Evolutionary conservation across 23 tunicate species (phyloP), one percentile per base, ranked within the genome.

Genomic region (Aplidium turbinatum): DNA sequence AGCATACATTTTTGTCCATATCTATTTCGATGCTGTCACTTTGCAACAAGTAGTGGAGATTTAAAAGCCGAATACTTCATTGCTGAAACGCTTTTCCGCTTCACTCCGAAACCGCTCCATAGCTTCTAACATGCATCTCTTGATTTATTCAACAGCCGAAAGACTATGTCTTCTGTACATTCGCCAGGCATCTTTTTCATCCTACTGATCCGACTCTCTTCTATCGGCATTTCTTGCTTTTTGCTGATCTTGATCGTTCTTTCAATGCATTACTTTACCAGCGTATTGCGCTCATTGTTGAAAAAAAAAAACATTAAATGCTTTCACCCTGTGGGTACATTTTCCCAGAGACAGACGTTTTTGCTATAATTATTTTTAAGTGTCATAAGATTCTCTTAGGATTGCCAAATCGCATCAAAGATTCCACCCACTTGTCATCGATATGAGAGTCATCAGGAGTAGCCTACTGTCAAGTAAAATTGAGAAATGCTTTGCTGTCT

Each of bases 131-230:
- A 70, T 70, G 58, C 76, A 46, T 70, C 58, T 47, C 76, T 70
- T 70, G 19, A 70, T 70, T 70, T 70, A 18, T 47, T 70, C 76
- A 66, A 47, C 76, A 47, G 58, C n/a, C 36, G 76, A 70, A 38
- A 70, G 76, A 70, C 76, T 56, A 56, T 51, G 79, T 74, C 67
- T 74, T 55, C 67, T 1, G 79, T 0, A 32, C 57, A 68, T 57
- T 74, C 62, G 79, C 79, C 67, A 55, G 67, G 67, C 79, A 74
- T 74, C 72, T 25, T 70, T 70, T 70, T 70, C 58, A 46, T 70
- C 76, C 58, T 70, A 25, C 35, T 23, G 76, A 70, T 35, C 23
- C 76, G 72, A 36, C 72, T 25, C 50, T 65, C 72, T 65, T 65
- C 72, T 36, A 70, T 70, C 58, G 58, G 58, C 22, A 70, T 48